Percentiles rank a stretch among this genome's conserved stretches.
Conservation (phyloP, 2,888 invertebrate species). For the Venusia cambrica region DNA sequence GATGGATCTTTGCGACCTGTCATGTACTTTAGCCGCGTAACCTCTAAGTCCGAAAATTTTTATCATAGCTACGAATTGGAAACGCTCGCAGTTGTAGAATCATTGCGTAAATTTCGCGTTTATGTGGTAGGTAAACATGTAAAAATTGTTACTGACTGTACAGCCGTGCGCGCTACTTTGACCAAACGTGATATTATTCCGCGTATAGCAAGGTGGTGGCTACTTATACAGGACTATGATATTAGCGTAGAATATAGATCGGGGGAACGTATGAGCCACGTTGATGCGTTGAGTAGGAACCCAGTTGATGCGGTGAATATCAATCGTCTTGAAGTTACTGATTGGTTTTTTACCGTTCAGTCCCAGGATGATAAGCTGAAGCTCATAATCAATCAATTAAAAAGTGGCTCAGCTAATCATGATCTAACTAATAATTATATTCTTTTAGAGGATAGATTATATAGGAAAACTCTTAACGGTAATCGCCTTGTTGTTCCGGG, state of each 20-base stretch:
- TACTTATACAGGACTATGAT: too few species aligned
- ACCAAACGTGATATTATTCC: too few species aligned
- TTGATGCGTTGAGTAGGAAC: constrained; percentile 42
- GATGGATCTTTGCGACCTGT: too few species aligned
- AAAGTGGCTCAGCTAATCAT: constrained; percentile 3
- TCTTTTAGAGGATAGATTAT: constrained; percentile 24
- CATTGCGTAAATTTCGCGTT: constrained; percentile 31
- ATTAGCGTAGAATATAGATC: constrained; percentile 39
- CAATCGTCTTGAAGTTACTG: constrained; percentile 13
- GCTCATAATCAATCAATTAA: constrained; percentile 17
- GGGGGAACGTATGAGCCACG: constrained; percentile 37
- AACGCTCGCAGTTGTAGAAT: constrained; percentile 40
- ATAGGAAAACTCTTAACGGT: constrained; percentile 29
- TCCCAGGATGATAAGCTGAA: constrained; percentile 1
- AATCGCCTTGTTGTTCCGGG: constrained; percentile 36
- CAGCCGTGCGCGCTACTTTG: too few species aligned
- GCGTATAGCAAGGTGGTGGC: too few species aligned
- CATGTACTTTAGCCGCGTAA: too few species aligned
- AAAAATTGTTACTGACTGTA: too few species aligned
- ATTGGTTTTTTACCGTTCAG: constrained; percentile 28
- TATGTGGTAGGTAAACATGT: too few species aligned
- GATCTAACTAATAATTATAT: constrained; percentile 28
- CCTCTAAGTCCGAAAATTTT: too few species aligned
- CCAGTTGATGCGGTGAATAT: constrained; percentile 20
- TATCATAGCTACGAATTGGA: constrained; percentile 40